A percentile compares a stretch with the other conserved stretches of the same genome.
These are phyloP conservation scores for Philonicus albiceps DNA, from an alignment of 2,888 invertebrate species.

Conservation along the genomic window DNA sequence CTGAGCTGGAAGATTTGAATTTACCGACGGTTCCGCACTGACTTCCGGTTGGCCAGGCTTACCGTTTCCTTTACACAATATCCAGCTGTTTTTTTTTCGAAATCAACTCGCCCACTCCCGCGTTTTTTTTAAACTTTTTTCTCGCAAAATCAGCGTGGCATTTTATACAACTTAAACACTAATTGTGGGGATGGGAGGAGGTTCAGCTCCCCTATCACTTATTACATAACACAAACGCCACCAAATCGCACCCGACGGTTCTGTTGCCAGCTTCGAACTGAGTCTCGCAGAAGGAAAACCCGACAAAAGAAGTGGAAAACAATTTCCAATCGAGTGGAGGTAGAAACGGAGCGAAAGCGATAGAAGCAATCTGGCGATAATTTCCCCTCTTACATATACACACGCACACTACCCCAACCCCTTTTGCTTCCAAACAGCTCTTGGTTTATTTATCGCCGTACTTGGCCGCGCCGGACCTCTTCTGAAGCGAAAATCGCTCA, in stretches of 20 bases:
- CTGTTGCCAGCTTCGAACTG: conserved; percentile 19
- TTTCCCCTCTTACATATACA: background rate
- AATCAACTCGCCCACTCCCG: background rate
- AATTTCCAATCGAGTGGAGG: background rate
- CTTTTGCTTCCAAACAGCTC: background rate
- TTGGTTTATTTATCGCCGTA: background rate
- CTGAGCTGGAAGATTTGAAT: background rate
- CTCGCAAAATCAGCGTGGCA: background rate
- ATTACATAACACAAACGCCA: background rate
- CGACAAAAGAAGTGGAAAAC: conserved; percentile 17
- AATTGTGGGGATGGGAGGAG: too few species aligned
- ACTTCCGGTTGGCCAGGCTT: background rate
- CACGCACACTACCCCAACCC: background rate
- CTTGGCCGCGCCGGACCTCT: background rate
- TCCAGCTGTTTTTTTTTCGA: background rate
- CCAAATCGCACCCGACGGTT: background rate
- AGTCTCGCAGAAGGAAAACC: background rate
- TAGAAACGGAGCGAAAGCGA: background rate
- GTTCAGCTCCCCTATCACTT: background rate
- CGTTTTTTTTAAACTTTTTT: background rate
- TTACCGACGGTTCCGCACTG: background rate
- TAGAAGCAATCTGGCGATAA: background rate
- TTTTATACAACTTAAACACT: background rate
- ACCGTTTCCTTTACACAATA: background rate
- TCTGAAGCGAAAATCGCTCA: background rate